Base-by-base conservation (phyloP, 2,797 vertebrate species). In the Crypturellus tataupa region DNA sequence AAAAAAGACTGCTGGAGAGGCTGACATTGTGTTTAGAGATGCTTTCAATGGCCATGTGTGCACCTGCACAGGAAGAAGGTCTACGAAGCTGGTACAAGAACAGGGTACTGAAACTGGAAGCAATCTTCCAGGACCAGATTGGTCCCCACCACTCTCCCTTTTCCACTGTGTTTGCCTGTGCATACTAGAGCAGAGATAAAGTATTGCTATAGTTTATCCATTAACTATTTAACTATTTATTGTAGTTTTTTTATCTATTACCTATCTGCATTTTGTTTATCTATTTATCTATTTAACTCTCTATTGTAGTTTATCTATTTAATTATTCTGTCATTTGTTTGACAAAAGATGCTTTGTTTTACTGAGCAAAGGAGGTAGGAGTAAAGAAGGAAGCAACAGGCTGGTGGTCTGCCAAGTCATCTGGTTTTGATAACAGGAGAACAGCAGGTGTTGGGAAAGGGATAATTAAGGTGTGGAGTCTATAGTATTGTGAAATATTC, bases 381-480 rank as follows among this genome's bases (percentile, higher is more conserved):
- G 55, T 24, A 83, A 51, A 67, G 35, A 85, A 78, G 39, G 56
- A 73, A 78, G 49, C n/a, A 8, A 56, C 18, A 53, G 20, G 4
- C 12, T 80, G 3, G 53, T 10, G 78, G 12, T 80, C 37, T 81
- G 71, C 6, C 9, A 20, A 73, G 33, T 60, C 91, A 69, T 19
- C 35, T 69, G 31, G 6, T 6, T 85, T 87, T 47, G 37, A 11
- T 82, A 82, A 33, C 65, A 86, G 76, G 11, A 78, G 55, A 94
- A 55, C 37, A 86, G 58, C 67, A 89, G 73, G 39, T 88, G 49
- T 51, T 89, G 20, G 18, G 35, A 73, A 84, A 86, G 83, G 51
- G 83, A 55, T 82, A 95, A 95, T 89, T 85, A 93, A 95, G 42
- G 17, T 1, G 5, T 86, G 73, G 84, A 62, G n/a, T 82, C 93